These are phyloP conservation scores for Nymphalis io DNA, from an alignment of 1,140 invertebrate genomes.

Conservation along the genomic window DNA sequence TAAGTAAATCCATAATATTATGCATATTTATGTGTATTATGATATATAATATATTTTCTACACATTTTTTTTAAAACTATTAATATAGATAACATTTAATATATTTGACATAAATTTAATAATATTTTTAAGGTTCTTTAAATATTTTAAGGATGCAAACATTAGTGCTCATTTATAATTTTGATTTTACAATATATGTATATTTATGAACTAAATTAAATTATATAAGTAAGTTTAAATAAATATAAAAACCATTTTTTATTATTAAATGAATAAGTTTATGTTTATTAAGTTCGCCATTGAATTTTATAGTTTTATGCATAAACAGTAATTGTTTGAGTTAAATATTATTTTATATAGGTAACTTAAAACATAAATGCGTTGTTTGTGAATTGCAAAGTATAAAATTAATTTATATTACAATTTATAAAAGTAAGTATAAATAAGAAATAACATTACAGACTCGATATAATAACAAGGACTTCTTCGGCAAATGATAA, in stretches of 20 bases:
- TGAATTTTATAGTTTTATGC: background rate
- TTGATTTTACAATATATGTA: background rate
- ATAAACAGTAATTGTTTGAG: background rate
- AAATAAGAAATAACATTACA: slow-evolving; percentile 52
- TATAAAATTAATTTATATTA: background rate
- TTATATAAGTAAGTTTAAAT: too few relatives aligned
- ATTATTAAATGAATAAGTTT: background rate
- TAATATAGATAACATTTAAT: slow-evolving; percentile 21
- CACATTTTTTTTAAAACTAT: slow-evolving; percentile 21
- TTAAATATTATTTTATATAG: background rate
- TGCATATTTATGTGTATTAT: slow-evolving; percentile 13
- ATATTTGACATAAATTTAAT: slow-evolving; percentile 20
- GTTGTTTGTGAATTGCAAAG: background rate
- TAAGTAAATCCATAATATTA: slow-evolving; percentile 22
- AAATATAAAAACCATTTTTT: background rate
- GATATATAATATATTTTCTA: slow-evolving; percentile 6
- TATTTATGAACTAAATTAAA: background rate
- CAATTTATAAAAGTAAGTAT: background rate
- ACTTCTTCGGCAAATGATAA: slow-evolving; percentile 58
- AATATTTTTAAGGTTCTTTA: slow-evolving; percentile 14
- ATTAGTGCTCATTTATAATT: slow-evolving; percentile 15
- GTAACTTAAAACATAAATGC: slow-evolving; percentile 5
- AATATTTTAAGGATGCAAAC: slow-evolving; percentile 34
- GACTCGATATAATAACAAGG: slow-evolving; percentile 56
- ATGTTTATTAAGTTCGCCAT: background rate